phyloP scores from a whole-genome alignment of 2,888 invertebrate species.

The Uloborus plumipes region DNA sequence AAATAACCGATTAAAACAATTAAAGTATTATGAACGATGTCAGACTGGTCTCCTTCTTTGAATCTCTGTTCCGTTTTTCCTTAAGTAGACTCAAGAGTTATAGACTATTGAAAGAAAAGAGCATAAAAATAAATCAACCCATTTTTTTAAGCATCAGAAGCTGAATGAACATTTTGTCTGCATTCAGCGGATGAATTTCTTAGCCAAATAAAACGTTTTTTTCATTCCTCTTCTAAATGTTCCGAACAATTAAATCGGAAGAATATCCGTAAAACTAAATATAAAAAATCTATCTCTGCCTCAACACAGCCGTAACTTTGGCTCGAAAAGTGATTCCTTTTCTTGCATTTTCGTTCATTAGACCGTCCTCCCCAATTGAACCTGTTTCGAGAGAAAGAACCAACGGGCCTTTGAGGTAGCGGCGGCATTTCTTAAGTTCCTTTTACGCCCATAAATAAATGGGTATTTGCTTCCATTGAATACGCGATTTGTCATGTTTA shows the following conservation, averaged over 20 bases:
- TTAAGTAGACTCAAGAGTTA: no score
- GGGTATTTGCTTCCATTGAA: no score
- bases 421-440: no score
- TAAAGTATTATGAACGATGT: no score
- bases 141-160: no score
- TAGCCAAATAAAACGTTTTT: constrained; percentile 29
- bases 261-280: constrained; percentile 26
- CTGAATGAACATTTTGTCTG: constrained; percentile 46
- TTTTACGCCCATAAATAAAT: no score
- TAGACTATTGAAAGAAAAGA: no score
- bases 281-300: constrained; percentile 42
- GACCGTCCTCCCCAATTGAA: constrained; percentile 33
- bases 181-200: constrained; percentile 30
- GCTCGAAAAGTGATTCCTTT: constrained; percentile 44
- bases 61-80: no score
- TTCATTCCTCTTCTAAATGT: background rate
- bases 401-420: constrained; percentile 2
- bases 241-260: constrained; percentile 30
- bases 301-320: constrained; percentile 53
- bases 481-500: no score
- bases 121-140: no score
- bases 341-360: constrained; percentile 49
- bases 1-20: no score
- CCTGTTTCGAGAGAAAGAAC: constrained; percentile 15
- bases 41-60: no score